A percentile compares a stretch with the other conserved stretches of the same genome.
Conservation (phyloP, 2,797 vertebrate genomes). For the Morus bassanus region DNA sequence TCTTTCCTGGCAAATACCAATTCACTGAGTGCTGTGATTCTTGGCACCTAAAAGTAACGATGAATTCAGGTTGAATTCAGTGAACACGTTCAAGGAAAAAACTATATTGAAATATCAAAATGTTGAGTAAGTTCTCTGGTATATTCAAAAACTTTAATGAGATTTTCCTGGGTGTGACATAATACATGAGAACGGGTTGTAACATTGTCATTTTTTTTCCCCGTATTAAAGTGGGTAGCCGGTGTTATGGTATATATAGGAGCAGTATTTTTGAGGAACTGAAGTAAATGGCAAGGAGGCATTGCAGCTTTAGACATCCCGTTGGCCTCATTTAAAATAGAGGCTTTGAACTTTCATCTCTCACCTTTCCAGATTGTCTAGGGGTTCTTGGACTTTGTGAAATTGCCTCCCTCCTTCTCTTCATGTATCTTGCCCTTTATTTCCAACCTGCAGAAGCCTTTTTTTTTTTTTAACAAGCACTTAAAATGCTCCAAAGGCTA, state of each 20-base stretch:
- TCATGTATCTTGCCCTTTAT: not conserved
- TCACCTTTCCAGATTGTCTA: not conserved
- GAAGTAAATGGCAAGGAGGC: not conserved
- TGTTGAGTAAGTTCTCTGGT: not conserved
- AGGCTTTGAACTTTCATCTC: not conserved
- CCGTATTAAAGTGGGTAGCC: not conserved
- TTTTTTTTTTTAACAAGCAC: not conserved
- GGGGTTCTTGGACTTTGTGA: not conserved
- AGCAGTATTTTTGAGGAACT: not conserved
- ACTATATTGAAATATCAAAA: not conserved
- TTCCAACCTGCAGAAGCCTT: not conserved
- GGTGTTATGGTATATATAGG: not conserved
- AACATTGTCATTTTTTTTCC: not conserved
- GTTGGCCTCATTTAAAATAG: not conserved
- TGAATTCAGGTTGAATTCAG: not conserved
- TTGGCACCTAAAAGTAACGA: accelerated
- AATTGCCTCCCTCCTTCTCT: not conserved
- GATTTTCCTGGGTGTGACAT: not conserved
- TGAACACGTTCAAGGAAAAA: not conserved
- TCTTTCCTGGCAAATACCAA: not conserved
- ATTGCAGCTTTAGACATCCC: not conserved
- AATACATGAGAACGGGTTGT: not conserved
- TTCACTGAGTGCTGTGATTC: not conserved
- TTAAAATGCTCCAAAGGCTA: not conserved
- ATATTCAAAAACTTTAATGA: not conserved